Conservation (phyloP, 2,888 invertebrate species). For the Vesta saturnalis region DNA sequence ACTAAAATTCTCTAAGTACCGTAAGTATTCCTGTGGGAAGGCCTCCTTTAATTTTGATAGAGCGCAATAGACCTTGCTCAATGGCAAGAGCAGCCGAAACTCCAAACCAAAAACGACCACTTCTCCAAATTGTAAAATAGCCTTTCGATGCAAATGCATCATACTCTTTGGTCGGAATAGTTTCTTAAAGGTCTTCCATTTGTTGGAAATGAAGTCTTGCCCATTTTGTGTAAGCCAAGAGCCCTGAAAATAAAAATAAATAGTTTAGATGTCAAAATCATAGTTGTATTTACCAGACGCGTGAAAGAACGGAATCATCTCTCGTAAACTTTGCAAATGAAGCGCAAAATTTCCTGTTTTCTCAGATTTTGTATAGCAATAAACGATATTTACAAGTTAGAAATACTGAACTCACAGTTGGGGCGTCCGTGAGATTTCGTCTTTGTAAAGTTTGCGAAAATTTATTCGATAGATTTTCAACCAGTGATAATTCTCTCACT, state of each 20-base stretch:
- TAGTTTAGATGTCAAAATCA: too few species aligned
- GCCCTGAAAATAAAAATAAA: background rate
- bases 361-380: too few species aligned
- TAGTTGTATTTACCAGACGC: background rate
- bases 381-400: too few species aligned
- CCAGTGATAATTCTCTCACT: background rate
- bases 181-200: too few species aligned
- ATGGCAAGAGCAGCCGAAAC: too few species aligned
- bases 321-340: too few species aligned
- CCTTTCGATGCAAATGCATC: too few species aligned
- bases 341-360: too few species aligned
- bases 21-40: conserved; percentile 11
- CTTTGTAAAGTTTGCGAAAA: background rate
- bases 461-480: background rate
- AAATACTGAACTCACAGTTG: too few species aligned
- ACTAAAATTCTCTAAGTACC: background rate
- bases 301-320: background rate
- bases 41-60: conserved; percentile 11
- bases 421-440: background rate
- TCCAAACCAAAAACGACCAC: background rate
- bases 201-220: too few species aligned
- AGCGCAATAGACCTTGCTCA: conserved; percentile 4
- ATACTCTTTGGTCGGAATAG: too few species aligned
- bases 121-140: too few species aligned
- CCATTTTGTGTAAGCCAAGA: background rate